Evolutionary conservation across 2,888 invertebrate genomes (phyloP).

Genomic region (Ethmia dodecea): DNA sequence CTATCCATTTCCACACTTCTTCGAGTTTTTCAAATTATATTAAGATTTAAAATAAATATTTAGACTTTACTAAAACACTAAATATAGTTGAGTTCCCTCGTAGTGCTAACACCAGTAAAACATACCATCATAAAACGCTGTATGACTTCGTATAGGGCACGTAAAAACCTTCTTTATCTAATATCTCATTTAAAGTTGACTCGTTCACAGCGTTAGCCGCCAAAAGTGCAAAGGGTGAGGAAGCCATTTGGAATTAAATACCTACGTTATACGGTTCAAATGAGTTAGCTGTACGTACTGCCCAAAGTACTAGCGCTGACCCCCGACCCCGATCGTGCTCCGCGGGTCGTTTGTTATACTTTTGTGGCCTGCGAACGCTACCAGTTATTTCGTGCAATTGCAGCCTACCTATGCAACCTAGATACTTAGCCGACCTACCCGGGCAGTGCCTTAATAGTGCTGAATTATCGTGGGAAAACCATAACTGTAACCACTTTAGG

Average conservation of each 20-base stretch:
- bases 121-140: no score
- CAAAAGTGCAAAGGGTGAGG: no score
- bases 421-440: conserved; percentile 33
- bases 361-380: conserved; percentile 55
- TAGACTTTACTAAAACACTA: no score
- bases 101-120: no score
- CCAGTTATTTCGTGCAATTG: conserved; percentile 54
- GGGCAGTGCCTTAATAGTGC: conserved; percentile 35
- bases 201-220: conserved; percentile 11
- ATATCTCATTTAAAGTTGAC: conserved; percentile 11
- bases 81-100: no score
- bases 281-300: no score
- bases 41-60: no score
- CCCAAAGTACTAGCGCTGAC: conserved; percentile 37
- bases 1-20: no score
- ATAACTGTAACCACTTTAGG: conserved; percentile 13
- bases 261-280: no score
- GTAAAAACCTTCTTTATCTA: conserved; percentile 9
- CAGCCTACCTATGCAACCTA: conserved; percentile 31
- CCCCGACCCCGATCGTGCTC: conserved; percentile 45
- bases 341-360: conserved; percentile 49
- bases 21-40: no score
- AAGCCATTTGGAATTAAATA: background rate
- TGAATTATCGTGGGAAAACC: conserved; percentile 39
- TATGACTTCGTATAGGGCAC: no score